Percentiles rank a stretch among this genome's conserved stretches.
phyloP scores from a whole-genome alignment of 1,140 invertebrate genomes.

The Ceratina calcarata region DNA sequence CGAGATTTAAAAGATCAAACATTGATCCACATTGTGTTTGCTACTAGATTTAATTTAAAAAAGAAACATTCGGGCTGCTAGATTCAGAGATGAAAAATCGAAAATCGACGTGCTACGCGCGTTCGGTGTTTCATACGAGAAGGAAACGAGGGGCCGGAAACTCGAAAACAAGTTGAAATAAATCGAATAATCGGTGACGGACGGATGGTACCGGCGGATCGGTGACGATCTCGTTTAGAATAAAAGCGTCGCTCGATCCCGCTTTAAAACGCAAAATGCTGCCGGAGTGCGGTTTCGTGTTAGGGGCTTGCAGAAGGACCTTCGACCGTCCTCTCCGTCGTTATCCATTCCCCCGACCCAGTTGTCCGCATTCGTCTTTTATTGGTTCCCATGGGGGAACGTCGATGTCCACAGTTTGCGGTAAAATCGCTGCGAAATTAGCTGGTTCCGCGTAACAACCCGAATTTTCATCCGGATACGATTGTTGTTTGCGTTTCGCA shows the following conservation, averaged over 20 bases:
- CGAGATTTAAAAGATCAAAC: no score
- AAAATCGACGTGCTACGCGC: neutral
- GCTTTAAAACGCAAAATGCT: conserved; percentile 50
- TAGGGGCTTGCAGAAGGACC: conserved; percentile 29
- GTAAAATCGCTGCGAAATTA: no score
- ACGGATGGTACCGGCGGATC: neutral
- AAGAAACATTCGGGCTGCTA: no score
- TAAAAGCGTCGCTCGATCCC: conserved; percentile 35
- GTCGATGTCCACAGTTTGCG: no score
- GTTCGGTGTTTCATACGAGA: neutral
- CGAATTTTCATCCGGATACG: no score
- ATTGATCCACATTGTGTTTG: no score
- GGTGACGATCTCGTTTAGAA: conserved; percentile 10
- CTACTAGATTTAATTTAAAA: no score
- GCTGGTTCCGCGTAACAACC: no score
- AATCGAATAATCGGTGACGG: conserved; percentile 39
- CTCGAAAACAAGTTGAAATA: conserved; percentile 26
- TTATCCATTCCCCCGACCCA: neutral
- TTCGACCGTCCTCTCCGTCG: conserved; percentile 9
- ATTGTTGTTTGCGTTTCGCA: no score
- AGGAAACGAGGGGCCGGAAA: neutral
- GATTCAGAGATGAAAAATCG: neutral
- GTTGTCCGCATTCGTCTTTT: conserved; percentile 32
- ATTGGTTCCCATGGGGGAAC: neutral
- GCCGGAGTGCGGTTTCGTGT: conserved; percentile 53